A percentile compares a stretch with the other conserved stretches of the same genome.
Conservation (phyloP, 2,888 invertebrate species). For the Periphyllus acericola region DNA sequence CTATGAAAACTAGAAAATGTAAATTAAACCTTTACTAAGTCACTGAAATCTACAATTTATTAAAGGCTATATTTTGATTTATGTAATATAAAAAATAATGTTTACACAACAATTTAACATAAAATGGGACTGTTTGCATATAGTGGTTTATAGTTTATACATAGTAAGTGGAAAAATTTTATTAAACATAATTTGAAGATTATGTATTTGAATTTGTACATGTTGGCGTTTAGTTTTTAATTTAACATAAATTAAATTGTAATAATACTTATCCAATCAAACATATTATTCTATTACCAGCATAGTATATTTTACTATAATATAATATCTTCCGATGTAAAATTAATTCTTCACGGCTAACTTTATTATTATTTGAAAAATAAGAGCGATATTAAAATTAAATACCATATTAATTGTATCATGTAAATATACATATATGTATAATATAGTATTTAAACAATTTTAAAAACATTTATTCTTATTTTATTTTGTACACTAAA, state of each 20-base stretch:
- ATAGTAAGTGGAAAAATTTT: neutral
- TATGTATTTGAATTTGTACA: neutral
- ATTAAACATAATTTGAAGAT: neutral
- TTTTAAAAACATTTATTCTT: conserved; percentile 23
- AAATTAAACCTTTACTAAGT: neutral
- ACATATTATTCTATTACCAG: neutral
- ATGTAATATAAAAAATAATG: neutral
- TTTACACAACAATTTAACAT: neutral
- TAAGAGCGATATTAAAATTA: conserved; percentile 3
- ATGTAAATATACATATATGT: conserved; percentile 16
- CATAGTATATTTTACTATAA: neutral
- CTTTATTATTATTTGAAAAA: neutral
- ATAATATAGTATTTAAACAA: conserved; percentile 13
- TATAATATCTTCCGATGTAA: neutral
- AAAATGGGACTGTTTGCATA: neutral
- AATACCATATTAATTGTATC: neutral
- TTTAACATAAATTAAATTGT: neutral
- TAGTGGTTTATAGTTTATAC: neutral
- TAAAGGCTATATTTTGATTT: conserved; percentile 11
- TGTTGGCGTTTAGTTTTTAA: neutral
- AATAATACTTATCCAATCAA: neutral
- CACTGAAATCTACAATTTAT: neutral
- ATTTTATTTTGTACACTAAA: conserved; percentile 40
- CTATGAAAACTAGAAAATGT: neutral
- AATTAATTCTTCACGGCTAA: neutral